These are phyloP conservation scores for Podarcis muralis DNA, from an alignment of 2,113 vertebrate genomes.

Conservation along the genomic window DNA sequence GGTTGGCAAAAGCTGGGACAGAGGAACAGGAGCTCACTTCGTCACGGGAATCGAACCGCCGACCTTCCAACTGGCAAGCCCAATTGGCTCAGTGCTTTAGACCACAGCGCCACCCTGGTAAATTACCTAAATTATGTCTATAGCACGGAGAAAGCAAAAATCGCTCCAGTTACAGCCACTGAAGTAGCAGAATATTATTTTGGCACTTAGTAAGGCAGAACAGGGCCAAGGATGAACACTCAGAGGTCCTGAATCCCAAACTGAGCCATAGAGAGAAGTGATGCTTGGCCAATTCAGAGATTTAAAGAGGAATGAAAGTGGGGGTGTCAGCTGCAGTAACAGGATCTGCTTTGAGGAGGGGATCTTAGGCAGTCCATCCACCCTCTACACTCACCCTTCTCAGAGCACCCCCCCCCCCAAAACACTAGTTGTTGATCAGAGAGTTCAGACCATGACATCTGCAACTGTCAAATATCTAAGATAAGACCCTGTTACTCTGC, in stretches of 20 bases:
- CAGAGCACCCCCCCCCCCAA: not conserved
- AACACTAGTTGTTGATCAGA: not conserved
- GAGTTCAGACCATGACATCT: not conserved
- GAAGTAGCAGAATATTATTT: not conserved
- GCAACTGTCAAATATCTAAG: not conserved
- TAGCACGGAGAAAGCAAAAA: not conserved
- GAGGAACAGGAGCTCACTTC: too few relatives aligned
- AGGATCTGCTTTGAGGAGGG: not conserved
- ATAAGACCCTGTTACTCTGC: not conserved
- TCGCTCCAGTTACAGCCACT: not conserved
- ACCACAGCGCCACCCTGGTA: too few relatives aligned
- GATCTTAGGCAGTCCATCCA: too few relatives aligned
- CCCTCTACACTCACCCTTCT: not conserved
- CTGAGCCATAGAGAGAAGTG: not conserved
- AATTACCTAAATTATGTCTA: not conserved
- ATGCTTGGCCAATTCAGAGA: not conserved
- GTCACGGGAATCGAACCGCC: too few relatives aligned
- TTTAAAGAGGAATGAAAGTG: too few relatives aligned
- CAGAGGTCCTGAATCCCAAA: not conserved
- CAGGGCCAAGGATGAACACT: not conserved
- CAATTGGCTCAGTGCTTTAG: too few relatives aligned
- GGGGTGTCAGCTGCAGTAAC: too few relatives aligned
- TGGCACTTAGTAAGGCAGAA: not conserved
- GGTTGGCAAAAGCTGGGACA: too few relatives aligned
- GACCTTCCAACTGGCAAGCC: too few relatives aligned